Base-by-base conservation (phyloP, 2,797 vertebrate species). In the Prunella strophiata region DNA sequence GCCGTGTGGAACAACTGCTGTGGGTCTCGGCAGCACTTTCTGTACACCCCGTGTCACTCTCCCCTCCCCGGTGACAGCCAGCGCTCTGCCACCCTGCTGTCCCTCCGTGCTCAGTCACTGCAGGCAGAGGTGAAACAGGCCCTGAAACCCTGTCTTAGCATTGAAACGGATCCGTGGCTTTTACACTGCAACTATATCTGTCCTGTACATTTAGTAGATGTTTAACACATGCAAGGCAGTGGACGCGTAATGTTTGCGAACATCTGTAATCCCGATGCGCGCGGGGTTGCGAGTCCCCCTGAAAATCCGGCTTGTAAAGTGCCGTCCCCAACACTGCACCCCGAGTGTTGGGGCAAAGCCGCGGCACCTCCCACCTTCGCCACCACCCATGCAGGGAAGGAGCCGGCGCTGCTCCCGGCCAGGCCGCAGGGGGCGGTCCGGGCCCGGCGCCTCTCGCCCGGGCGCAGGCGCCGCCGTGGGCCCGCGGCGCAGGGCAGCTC, bases 131-230 rank as follows among this genome's bases (percentile, higher is more conserved):
- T 5, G 2, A 17, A 62, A 27, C 3, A 30, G 7, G 7, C 5
- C 30, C 45, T 55, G 48, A 45, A 38, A 36, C 4, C 21, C 55
- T 3, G 4, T 2, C 42, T 6, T 36, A 67, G 29, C 19, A 12
- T 0, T 45, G n/a, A 47, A 62, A 34, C 10, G 14, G 38, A 57
- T n/a, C 29, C 12, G 2, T 34, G 57, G 11, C 38, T 77, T 43
- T 57, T 27, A 62, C 36, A 57, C 8, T 12, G 23, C 18, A 26
- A 0, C 2, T 16, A 3, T 7, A 48, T 8, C 26, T 8, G 10
- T 9, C 10, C 11, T 1, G 12, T 3, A 5, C 2, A 3, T 1
- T 16, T 5, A 4, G 21, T 0, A 14, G 7, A n/a, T 1, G 8
- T 32, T 23, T 15, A 47, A n/a, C 0, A 29, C 1, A 1, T 7